Conservation (phyloP, 2,113 vertebrate genomes). For the Rhea americana region DNA sequence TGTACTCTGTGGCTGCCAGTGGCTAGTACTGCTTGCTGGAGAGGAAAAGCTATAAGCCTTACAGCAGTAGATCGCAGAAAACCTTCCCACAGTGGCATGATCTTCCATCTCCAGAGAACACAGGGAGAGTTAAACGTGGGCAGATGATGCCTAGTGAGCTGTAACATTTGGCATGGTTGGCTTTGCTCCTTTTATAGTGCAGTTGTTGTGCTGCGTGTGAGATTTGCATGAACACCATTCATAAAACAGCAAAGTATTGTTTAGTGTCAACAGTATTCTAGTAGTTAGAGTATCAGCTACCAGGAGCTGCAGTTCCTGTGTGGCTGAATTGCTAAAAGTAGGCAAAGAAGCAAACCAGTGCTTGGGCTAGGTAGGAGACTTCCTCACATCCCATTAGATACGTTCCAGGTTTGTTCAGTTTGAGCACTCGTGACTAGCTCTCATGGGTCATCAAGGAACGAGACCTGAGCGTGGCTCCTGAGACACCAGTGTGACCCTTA, state of each 20-base stretch:
- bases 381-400: neutral
- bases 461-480: neutral
- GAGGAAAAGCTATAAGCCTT: neutral
- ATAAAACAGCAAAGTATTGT: too few relatives aligned
- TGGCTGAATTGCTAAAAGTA: neutral
- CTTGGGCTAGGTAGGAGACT: neutral
- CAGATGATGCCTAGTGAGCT: fast-evolving
- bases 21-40: neutral
- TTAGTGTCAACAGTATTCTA: neutral
- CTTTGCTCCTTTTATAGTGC: neutral
- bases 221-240: too few relatives aligned
- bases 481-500: neutral
- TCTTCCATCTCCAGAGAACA: neutral
- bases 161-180: fast-evolving
- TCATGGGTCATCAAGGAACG: neutral
- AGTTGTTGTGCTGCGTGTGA: too few relatives aligned
- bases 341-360: neutral
- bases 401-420: neutral
- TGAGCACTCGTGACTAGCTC: neutral
- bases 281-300: neutral
- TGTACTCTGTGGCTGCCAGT: too few relatives aligned
- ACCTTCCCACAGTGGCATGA: neutral
- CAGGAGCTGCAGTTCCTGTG: too few relatives aligned
- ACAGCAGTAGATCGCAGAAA: fast-evolving
- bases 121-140: neutral